These are phyloP conservation scores for Triplophysa dalaica DNA, from an alignment of 2,113 vertebrate species.

Conservation along the genomic window DNA sequence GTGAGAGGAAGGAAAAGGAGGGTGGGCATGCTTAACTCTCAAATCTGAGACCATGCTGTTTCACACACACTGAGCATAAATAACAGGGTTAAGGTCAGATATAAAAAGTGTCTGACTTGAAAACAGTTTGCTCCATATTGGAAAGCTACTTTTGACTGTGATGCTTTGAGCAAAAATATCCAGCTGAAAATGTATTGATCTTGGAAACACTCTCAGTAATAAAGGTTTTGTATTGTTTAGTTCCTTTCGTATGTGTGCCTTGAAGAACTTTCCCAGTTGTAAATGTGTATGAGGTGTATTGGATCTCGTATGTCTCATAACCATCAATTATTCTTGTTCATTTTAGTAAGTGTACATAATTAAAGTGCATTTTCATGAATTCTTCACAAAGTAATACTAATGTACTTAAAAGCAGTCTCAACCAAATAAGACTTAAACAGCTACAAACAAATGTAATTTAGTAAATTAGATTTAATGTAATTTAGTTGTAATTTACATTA, in stretches of 20 bases:
- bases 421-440: no score
- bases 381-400: no score
- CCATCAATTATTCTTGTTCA: no score
- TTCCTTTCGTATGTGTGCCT: not conserved
- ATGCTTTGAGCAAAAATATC: not conserved
- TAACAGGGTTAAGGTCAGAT: not conserved
- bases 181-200: not conserved
- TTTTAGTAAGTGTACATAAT: no score
- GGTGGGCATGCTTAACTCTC: not conserved
- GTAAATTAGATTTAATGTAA: no score
- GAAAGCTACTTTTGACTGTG: not conserved
- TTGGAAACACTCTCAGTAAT: no score
- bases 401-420: no score
- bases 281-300: no score
- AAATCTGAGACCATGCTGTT: not conserved
- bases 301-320: no score
- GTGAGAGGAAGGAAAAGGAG: constrained; percentile 1
- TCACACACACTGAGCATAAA: not conserved
- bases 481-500: no score
- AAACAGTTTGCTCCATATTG: not conserved
- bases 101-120: not conserved
- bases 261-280: not conserved
- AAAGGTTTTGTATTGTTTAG: not conserved
- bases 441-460: no score
- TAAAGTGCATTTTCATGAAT: no score